Conservation (phyloP, 2,888 invertebrate species). For the Pyrgus malvae region DNA sequence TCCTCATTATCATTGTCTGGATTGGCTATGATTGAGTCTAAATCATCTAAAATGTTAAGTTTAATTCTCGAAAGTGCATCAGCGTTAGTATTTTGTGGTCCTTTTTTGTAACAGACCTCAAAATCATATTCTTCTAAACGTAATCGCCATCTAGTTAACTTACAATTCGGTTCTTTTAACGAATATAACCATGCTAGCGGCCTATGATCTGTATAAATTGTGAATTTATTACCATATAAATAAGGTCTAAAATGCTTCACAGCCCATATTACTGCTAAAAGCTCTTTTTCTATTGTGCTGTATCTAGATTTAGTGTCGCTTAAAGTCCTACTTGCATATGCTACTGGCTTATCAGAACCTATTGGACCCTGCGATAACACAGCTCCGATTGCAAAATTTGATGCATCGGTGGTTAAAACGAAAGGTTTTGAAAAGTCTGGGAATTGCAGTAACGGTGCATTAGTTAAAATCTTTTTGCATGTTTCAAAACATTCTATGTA, state of each 20-base stretch:
- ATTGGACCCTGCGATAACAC: constrained; percentile 33
- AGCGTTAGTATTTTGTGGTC: constrained; percentile 26
- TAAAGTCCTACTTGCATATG: constrained; percentile 17
- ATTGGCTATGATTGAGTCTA: too few species aligned
- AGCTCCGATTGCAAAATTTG: constrained; percentile 29
- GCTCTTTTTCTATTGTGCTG: constrained; percentile 28
- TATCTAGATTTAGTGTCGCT: constrained; percentile 22
- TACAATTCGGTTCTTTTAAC: background rate
- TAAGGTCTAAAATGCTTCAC: too few species aligned
- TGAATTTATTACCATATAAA: too few species aligned
- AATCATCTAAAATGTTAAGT: constrained; percentile 23
- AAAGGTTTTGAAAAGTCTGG: constrained; percentile 27
- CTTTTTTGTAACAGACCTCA: constrained; percentile 19
- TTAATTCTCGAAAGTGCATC: constrained; percentile 34
- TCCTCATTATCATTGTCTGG: too few species aligned
- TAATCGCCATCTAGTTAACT: constrained; percentile 2
- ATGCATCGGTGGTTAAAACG: constrained; percentile 27
- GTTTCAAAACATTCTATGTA: constrained; percentile 32
- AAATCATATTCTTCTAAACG: background rate
- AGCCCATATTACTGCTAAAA: too few species aligned
- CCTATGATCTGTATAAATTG: too few species aligned
- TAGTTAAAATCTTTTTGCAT: constrained; percentile 30
- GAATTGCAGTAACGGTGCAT: constrained; percentile 22
- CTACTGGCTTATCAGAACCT: constrained; percentile 26
- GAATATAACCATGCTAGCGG: constrained; percentile 2